A percentile compares a stretch with the other conserved stretches of the same genome.
phyloP scores from a whole-genome alignment of 2,113 vertebrate species.

The Aldabrachelys gigantea region DNA sequence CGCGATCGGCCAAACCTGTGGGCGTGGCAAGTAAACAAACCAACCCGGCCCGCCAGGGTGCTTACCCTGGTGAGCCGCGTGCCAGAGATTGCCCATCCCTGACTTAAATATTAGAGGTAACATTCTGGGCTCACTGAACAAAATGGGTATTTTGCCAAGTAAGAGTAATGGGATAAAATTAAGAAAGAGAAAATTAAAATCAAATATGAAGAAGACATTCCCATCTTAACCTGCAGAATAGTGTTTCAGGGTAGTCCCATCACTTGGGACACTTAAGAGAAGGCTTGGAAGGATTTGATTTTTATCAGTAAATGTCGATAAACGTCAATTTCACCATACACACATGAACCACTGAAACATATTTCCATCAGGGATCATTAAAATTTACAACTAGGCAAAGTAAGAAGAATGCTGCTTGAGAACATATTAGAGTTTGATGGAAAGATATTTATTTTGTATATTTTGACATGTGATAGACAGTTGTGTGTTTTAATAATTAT shows the following conservation, averaged over 20 bases:
- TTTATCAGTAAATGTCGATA: not conserved
- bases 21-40: too few species aligned
- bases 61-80: too few species aligned
- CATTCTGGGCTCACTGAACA: not conserved
- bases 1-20: too few species aligned
- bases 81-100: too few species aligned
- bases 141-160: not conserved
- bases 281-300: not conserved
- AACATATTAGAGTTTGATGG: not conserved
- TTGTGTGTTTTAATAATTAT: not conserved
- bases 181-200: not conserved
- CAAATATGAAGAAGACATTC: not conserved
- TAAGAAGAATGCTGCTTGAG: not conserved
- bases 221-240: not conserved
- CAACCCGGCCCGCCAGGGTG: too few species aligned
- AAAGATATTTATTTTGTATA: not conserved
- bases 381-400: not conserved
- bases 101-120: not conserved
- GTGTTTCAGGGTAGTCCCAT: not conserved
- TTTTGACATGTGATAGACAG: not conserved
- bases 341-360: not conserved
- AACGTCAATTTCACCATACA: not conserved
- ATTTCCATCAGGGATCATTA: not conserved
- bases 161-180: not conserved
- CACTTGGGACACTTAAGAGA: not conserved